Base-by-base conservation (phyloP, 2,888 invertebrate genomes). In the Emmelina monodactyla region DNA sequence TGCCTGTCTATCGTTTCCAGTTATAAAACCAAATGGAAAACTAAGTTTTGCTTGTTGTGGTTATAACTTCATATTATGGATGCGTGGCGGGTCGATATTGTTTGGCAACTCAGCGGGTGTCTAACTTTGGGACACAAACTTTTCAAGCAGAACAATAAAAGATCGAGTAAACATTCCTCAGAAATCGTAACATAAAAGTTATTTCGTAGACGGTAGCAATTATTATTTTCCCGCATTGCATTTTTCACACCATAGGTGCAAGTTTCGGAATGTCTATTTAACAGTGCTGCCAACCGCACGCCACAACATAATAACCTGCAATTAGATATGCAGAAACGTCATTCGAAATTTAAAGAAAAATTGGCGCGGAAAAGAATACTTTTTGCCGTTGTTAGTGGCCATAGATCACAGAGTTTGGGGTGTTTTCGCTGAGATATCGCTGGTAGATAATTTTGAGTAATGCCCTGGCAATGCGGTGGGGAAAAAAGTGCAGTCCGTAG, bases 371-470 rank as follows among this genome's bases (percentile, higher is more conserved):
- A 49, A 38, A 40, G 42, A 48, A 45, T 54, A 53, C 49, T 56
- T 57, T 60, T 66, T 64, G 59, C 55, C 57, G 60, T 61, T 64
- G 55, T 55, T 58, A 55, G 51, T 47, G 47, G 52, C 56, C 56
- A 66, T 75, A 63, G 61, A 71, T 73, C 72, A 72, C 56, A 58
- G 43, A 43, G 49, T 45, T 48, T 53, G 44, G 52, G 49, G 45
- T 49, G 59, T 51, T 59, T 56, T 59, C 47, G 49, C 50, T 41
- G 43, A 63, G 78, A 76, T 76, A 75, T 72, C 67, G 62, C 59
- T 57, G 58, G 52, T 63, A 76, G 78, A 79, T 78, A 64, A 76
- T 72, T 76, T 73, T 76, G 76, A 78, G 58, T 73, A 72, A 78
- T 70, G 63, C 63, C 62, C 48, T 43, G 41, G 49, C 53, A 50